A percentile compares a stretch with the other conserved stretches of the same genome.
Conservation (phyloP, 1,140 invertebrate genomes). For the Drosophila pruinosa region DNA sequence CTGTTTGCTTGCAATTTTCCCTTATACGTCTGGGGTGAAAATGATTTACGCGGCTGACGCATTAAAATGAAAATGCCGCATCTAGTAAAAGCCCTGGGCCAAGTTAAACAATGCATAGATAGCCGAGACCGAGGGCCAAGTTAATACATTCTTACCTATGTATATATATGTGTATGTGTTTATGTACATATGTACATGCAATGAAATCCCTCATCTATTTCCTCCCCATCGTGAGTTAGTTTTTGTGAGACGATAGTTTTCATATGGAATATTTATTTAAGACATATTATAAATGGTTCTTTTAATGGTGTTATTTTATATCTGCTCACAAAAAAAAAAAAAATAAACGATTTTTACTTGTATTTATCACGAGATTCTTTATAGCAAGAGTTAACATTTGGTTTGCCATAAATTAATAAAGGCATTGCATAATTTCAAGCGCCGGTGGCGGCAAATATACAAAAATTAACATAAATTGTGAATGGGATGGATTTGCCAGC, state of each 20-base stretch:
- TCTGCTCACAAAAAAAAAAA: no score
- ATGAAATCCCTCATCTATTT: no score
- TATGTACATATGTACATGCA: no score
- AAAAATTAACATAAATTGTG: conserved; percentile 76
- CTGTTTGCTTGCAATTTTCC: conserved; percentile 21
- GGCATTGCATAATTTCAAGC: conserved; percentile 74
- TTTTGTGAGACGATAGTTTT: background rate
- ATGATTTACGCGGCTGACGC: conserved; percentile 72
- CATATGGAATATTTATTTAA: no score
- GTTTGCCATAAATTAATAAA: conserved; percentile 76
- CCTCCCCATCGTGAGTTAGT: no score
- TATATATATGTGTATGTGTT: no score
- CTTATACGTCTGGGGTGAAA: conserved; percentile 58
- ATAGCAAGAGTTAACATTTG: conserved; percentile 48
- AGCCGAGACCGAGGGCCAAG: conserved; percentile 42
- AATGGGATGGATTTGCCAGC: conserved; percentile 16
- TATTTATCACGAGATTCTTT: conserved; percentile 34
- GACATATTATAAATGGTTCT: no score
- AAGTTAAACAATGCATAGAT: conserved; percentile 78
- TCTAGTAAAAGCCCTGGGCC: conserved; percentile 41
- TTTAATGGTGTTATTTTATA: no score
- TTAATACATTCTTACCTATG: no score
- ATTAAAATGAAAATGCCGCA: conserved; percentile 67
- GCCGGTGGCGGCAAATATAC: conserved; percentile 71
- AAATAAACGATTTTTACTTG: background rate